phyloP scores from a whole-genome alignment of 2,113 vertebrate genomes.

The Oryzias curvinotus region DNA sequence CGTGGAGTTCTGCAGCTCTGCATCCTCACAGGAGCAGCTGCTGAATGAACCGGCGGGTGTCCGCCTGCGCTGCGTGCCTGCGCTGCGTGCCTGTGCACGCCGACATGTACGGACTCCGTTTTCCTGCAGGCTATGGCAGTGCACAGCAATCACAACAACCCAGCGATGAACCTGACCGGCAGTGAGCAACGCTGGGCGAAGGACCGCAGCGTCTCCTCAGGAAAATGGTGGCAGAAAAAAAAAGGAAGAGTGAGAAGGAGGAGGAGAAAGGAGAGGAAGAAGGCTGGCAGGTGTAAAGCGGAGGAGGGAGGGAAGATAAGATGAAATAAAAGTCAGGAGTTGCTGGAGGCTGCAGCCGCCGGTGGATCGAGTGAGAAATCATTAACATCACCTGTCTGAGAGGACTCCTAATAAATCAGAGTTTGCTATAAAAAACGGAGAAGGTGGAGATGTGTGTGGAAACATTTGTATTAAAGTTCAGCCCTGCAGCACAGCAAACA shows the following conservation, averaged over 20 bases:
- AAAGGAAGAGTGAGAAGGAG: slow-evolving; percentile 4
- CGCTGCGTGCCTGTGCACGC: slow-evolving; percentile 67
- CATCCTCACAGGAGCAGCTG: slow-evolving; percentile 3
- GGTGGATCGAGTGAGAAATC: slow-evolving; percentile 58
- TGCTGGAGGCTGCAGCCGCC: slow-evolving; percentile 37
- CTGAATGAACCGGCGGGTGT: slow-evolving; percentile 48
- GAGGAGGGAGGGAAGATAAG: slow-evolving; percentile 9
- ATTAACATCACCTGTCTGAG: slow-evolving; percentile 75
- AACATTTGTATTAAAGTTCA: slow-evolving; percentile 13
- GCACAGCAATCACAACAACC: slow-evolving; percentile 70
- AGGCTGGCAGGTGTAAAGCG: neutral
- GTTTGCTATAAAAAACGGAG: slow-evolving; percentile 4
- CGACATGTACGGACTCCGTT: slow-evolving; percentile 80
- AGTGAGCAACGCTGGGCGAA: slow-evolving; percentile 21
- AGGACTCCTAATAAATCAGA: slow-evolving; percentile 70
- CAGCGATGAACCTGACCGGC: slow-evolving; percentile 49
- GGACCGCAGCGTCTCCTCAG: slow-evolving; percentile 2
- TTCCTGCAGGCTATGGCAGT: slow-evolving; percentile 73
- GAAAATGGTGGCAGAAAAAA: slow-evolving; percentile 12
- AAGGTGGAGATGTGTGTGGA: slow-evolving; percentile 13
- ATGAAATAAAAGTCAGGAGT: slow-evolving; percentile 47
- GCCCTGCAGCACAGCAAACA: slow-evolving; percentile 2
- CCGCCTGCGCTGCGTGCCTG: slow-evolving; percentile 67
- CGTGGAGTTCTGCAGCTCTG: slow-evolving; percentile 7
- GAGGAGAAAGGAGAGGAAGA: neutral